These are phyloP conservation scores for Poecilobothrus nobilitatus DNA, from an alignment of 2,888 invertebrate genomes.

Conservation along the genomic window DNA sequence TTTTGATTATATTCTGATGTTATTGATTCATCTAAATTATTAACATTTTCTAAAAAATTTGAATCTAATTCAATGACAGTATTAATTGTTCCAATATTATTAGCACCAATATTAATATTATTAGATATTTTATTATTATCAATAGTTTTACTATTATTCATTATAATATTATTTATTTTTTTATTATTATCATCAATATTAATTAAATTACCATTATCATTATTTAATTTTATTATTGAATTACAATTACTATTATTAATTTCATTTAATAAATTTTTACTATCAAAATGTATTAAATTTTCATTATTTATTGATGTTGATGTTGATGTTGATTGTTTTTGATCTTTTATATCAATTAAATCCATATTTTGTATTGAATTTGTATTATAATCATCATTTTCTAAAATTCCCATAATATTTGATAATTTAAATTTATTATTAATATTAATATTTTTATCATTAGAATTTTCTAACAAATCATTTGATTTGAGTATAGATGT, in stretches of 20 bases:
- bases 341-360: neutral
- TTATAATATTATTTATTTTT: neutral
- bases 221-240: neutral
- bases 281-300: neutral
- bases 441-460: neutral
- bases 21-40: neutral
- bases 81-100: neutral
- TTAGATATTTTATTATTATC: neutral
- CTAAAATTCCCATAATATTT: conserved; percentile 17
- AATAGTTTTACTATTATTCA: neutral
- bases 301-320: neutral
- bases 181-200: neutral
- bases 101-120: neutral
- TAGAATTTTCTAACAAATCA: neutral
- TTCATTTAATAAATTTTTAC: neutral
- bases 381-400: conserved; percentile 11
- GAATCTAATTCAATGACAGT: neutral
- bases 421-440: conserved; percentile 9
- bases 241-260: no score
- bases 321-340: neutral
- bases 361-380: neutral
- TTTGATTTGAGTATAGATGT: conserved; percentile 13
- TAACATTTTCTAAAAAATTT: neutral
- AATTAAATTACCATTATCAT: neutral
- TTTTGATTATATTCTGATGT: neutral